These are phyloP conservation scores for Mythimna loreyi DNA, from an alignment of 2,888 invertebrate species.

Conservation along the genomic window DNA sequence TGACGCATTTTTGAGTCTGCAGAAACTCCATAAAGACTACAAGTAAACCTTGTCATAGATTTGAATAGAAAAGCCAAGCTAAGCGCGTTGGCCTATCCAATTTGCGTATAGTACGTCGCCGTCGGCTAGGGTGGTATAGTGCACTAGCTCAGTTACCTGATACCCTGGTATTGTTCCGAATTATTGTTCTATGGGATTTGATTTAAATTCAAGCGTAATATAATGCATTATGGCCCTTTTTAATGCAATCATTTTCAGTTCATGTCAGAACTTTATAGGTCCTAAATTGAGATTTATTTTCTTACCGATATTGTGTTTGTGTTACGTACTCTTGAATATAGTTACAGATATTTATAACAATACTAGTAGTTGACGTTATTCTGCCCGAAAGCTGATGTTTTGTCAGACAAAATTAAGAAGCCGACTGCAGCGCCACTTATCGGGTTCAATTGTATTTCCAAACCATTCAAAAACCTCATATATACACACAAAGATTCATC, in stretches of 20 bases:
- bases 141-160: conserved; percentile 18
- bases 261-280: background rate
- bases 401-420: too few species aligned
- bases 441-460: too few species aligned
- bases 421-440: too few species aligned
- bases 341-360: background rate
- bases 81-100: conserved; percentile 47
- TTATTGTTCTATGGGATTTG: conserved; percentile 26
- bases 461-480: too few species aligned
- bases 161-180: conserved; percentile 34
- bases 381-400: too few species aligned
- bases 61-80: conserved; percentile 44
- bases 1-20: background rate
- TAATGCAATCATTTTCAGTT: conserved; percentile 9
- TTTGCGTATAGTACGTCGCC: conserved; percentile 60
- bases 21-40: conserved; percentile 7
- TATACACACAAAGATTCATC: too few species aligned
- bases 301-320: background rate
- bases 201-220: conserved; percentile 3
- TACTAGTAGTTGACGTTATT: background rate
- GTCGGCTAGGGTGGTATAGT: conserved; percentile 16
- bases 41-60: conserved; percentile 19
- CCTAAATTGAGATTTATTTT: background rate
- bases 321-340: too few species aligned
- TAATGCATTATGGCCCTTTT: conserved; percentile 1